These are phyloP conservation scores for Tupaia tana DNA, from an alignment of 2,113 vertebrate genomes.

Conservation along the genomic window DNA sequence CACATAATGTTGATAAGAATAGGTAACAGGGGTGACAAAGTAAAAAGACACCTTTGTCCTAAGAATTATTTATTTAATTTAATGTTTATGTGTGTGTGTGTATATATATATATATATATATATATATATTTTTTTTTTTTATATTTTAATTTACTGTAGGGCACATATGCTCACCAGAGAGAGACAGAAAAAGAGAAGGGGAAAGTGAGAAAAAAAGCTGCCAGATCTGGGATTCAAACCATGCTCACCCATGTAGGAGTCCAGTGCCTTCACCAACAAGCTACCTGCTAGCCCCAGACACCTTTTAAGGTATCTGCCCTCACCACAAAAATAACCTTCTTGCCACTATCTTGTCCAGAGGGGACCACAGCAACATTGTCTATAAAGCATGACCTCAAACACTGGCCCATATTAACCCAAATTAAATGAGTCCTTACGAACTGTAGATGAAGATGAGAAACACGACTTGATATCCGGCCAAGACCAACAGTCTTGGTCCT, in stretches of 20 bases:
- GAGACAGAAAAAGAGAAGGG: no score
- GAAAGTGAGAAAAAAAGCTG: no score
- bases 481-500: neutral
- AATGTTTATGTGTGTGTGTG: no score
- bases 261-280: no score
- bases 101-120: no score
- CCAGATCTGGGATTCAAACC: no score
- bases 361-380: neutral
- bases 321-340: neutral
- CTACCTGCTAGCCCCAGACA: no score
- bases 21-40: accelerated
- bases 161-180: no score
- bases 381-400: neutral
- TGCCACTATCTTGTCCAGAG: neutral
- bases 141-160: no score
- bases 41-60: neutral
- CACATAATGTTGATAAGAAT: neutral
- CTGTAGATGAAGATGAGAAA: neutral
- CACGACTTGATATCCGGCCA: neutral
- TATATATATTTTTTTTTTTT: no score
- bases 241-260: no score
- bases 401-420: neutral
- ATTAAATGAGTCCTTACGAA: neutral
- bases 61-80: no score
- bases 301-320: neutral